Evolutionary conservation across 2,888 invertebrate species (phyloP).

Genomic region (Heliothis peltigera): DNA sequence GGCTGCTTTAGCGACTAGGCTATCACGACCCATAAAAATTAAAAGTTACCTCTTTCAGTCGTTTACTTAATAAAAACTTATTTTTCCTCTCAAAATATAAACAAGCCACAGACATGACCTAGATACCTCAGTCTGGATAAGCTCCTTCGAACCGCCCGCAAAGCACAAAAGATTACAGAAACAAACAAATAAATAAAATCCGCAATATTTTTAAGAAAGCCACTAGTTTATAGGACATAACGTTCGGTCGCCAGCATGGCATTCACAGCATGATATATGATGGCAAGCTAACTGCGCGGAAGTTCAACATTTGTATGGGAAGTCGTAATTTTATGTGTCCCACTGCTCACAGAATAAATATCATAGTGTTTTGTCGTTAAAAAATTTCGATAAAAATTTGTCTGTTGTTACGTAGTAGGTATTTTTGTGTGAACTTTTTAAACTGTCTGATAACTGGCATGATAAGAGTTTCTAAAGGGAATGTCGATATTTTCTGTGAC

Average conservation of each 20-base stretch:
- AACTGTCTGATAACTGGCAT: not conserved
- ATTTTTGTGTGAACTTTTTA: not conserved
- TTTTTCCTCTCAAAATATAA: too few relatives aligned
- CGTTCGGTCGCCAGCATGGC: slow-evolving; percentile 54
- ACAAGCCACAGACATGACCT: too few relatives aligned
- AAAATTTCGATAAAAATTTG: slow-evolving; percentile 39
- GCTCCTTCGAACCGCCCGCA: not conserved
- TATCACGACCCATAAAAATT: too few relatives aligned
- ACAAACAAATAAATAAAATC: slow-evolving; percentile 43
- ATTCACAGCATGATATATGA: slow-evolving; percentile 65
- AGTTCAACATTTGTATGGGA: slow-evolving; percentile 68
- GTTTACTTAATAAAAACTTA: too few relatives aligned
- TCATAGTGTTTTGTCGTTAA: slow-evolving; percentile 36
- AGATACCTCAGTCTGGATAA: not conserved
- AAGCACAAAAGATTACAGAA: slow-evolving; percentile 4
- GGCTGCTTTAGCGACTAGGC: too few relatives aligned
- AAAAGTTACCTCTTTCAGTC: too few relatives aligned
- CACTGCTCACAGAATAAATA: slow-evolving; percentile 50
- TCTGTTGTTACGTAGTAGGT: slow-evolving; percentile 21
- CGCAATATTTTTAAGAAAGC: slow-evolving; percentile 46
- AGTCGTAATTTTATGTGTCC: slow-evolving; percentile 65
- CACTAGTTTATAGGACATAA: slow-evolving; percentile 49
- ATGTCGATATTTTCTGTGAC: too few relatives aligned
- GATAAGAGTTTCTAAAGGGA: not conserved
- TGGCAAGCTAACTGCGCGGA: slow-evolving; percentile 66